Evolutionary conservation across 1,140 invertebrate species (phyloP).

Genomic region (Linepithema humile): DNA sequence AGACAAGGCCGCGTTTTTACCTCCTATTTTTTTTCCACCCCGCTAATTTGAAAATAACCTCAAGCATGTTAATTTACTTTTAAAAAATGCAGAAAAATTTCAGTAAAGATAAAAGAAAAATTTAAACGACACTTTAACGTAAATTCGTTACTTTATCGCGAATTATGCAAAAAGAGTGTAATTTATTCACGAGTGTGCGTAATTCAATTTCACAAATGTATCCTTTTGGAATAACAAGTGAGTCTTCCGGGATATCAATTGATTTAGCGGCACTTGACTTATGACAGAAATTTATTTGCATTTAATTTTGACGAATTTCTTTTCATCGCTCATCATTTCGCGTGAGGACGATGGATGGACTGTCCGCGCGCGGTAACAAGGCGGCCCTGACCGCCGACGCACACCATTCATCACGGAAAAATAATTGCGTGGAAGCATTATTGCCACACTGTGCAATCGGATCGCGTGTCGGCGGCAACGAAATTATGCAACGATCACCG

Average conservation of each 20-base stretch:
- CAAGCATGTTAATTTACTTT: background rate
- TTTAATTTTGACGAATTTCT: background rate
- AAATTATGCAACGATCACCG: slow-evolving; percentile 47
- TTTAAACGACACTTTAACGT: background rate
- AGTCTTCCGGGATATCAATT: background rate
- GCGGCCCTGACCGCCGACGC: background rate
- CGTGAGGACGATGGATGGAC: background rate
- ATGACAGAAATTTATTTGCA: background rate
- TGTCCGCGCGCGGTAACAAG: background rate
- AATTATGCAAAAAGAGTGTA: background rate
- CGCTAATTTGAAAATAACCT: background rate
- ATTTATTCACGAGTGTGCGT: background rate
- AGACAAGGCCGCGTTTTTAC: background rate
- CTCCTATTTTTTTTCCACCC: background rate
- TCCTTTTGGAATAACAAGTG: background rate
- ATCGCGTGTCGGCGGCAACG: slow-evolving; percentile 13
- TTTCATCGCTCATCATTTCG: background rate
- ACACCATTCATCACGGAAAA: slow-evolving; percentile 32
- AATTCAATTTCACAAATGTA: background rate
- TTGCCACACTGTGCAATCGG: slow-evolving; percentile 18
- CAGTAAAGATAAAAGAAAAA: background rate
- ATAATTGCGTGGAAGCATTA: slow-evolving; percentile 33
- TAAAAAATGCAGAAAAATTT: background rate
- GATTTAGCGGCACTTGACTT: background rate
- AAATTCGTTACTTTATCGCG: slow-evolving; percentile 37